phyloP scores from a whole-genome alignment of 2,888 invertebrate genomes.

The Galerucella pusilla region DNA sequence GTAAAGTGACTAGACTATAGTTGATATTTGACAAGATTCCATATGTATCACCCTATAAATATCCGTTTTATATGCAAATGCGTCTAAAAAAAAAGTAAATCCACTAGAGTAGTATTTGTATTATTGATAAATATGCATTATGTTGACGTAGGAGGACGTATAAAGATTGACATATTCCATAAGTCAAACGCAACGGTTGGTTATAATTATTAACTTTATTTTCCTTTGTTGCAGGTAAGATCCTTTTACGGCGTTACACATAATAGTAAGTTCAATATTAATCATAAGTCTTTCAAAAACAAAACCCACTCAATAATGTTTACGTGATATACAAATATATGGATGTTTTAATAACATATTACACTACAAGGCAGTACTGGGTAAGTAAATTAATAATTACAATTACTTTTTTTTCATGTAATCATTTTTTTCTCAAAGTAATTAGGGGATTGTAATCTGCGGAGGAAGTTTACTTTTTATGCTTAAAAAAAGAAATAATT shows the following conservation, averaged over 20 bases:
- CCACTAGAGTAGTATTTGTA: neutral
- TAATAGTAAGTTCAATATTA: constrained; percentile 16
- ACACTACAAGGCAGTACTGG: too few relatives aligned
- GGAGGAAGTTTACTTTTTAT: too few relatives aligned
- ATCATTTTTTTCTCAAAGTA: too few relatives aligned
- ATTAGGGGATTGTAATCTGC: too few relatives aligned
- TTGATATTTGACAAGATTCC: too few relatives aligned
- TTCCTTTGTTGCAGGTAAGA: constrained; percentile 33
- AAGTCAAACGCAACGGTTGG: too few relatives aligned
- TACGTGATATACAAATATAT: too few relatives aligned
- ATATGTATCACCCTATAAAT: neutral
- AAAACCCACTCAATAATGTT: neutral
- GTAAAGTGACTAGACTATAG: too few relatives aligned
- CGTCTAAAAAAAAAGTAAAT: constrained; percentile 17
- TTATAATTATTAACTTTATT: neutral
- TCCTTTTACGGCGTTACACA: neutral
- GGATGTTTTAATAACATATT: too few relatives aligned
- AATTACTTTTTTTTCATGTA: too few relatives aligned
- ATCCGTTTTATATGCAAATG: constrained; percentile 9
- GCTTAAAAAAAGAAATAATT: too few relatives aligned
- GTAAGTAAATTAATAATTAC: too few relatives aligned
- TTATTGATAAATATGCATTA: constrained; percentile 30
- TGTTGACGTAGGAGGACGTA: constrained; percentile 14
- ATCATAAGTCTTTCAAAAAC: neutral
- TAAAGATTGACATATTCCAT: constrained; percentile 7